phyloP scores from a whole-genome alignment of 2,888 invertebrate genomes.

The Muschampia plurimacula region DNA sequence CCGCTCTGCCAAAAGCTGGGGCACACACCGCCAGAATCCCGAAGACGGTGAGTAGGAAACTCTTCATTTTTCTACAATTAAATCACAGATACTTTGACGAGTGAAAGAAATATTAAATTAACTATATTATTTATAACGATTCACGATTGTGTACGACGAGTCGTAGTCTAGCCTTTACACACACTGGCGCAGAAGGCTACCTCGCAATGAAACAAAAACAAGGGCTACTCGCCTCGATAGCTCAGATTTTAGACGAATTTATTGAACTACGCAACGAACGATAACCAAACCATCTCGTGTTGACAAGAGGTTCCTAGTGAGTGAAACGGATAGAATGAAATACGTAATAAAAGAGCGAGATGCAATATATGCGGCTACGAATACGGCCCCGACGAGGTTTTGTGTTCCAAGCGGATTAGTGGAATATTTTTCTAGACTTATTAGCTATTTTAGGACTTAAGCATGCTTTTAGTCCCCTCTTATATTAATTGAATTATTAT shows the following conservation, averaged over 20 bases:
- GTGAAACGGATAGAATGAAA: constrained; percentile 46
- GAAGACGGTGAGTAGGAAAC: constrained; percentile 78
- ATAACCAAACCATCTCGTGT: constrained; percentile 72
- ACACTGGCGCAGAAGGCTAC: constrained; percentile 95
- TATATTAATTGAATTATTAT: neutral
- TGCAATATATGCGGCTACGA: constrained; percentile 56
- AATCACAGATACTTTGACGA: constrained; percentile 84
- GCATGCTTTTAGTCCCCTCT: neutral
- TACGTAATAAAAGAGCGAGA: constrained; percentile 66
- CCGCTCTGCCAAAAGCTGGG: too few species aligned
- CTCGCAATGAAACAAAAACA: constrained; percentile 67
- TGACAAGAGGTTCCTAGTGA: constrained; percentile 61
- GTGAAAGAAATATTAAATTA: constrained; percentile 44
- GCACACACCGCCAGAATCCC: constrained; percentile 79
- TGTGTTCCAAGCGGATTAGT: constrained; percentile 70
- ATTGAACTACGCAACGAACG: constrained; percentile 80
- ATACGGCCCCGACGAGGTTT: constrained; percentile 68
- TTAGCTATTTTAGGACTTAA: neutral
- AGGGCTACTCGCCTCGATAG: constrained; percentile 60
- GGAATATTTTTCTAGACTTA: constrained; percentile 56
- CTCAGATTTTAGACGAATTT: constrained; percentile 64
- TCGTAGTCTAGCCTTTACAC: constrained; percentile 92
- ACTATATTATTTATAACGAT: constrained; percentile 34
- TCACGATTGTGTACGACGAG: constrained; percentile 52
- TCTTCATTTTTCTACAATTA: constrained; percentile 84